Evolutionary conservation across 2,113 vertebrate species (phyloP), one percentile per base, ranked within the genome.

Genomic region (Colistium nudipinnis): DNA sequence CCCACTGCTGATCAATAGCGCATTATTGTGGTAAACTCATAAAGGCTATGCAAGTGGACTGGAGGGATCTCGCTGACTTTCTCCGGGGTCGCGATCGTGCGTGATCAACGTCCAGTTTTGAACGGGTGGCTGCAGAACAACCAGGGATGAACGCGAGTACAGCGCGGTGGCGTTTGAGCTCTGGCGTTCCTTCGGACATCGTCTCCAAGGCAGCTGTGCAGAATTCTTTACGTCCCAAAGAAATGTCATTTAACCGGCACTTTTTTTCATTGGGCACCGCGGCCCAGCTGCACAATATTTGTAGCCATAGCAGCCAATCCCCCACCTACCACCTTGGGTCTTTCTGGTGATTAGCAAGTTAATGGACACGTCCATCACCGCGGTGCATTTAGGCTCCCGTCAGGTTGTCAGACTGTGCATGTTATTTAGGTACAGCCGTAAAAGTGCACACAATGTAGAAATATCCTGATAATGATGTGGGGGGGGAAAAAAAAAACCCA

Each of bases 241-340:
- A 36, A 55, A 8, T 60, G 13, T 59, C 35, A 57, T 80, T 61
- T 43, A 52, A 7, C 53, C 28, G 65, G 31, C 49, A 28, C 16
- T 12, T 30, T 52, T 27, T 62, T 82, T 72, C 43, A 78, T 41
- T 12, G 17, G 22, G 31, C 19, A 2, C 7, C 35, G 38, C 35
- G 38, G 49, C 61, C 36, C 20, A 41, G 43, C 25, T 53, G 38
- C 17, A 16, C 25, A 20, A 36, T 41, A 59, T 51, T 36, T 70
- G 75, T 86, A 85, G 73, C 81, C 64, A 87, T 87, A 74, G 88
- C 77, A 82, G 76, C 78, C 35, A 56, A 51, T 60, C 51, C 22
- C 59, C 54, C n/a, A n/a, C n/a, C n/a, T n/a, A n/a, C n/a, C n/a
- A n/a, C 75, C 64, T 30, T 70, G 62, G 45, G 62, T 63, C 55